Base-by-base conservation (phyloP, 2,797 vertebrate species). In the Pogonophryne albipinna region DNA sequence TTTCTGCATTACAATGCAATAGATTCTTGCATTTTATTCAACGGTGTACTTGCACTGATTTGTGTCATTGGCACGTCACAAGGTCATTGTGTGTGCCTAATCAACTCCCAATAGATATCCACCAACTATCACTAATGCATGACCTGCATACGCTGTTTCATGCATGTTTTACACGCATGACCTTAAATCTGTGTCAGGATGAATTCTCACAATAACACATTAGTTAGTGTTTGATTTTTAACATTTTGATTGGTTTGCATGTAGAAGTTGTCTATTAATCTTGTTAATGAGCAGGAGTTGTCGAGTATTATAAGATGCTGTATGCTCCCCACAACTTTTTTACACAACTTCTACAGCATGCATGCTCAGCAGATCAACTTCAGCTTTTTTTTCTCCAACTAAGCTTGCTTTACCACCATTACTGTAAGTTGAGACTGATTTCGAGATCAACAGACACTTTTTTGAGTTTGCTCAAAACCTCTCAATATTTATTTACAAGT, bases 81-180 rank as follows among this genome's bases (percentile, higher is more conserved):
- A 83, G 81, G 85, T 84, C 80, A 87, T 85, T 85, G 85, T 75
- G 55, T 82, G 66, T 76, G 49, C 76, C 68, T 65, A 75, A 77
- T 83, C 70, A 42, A 77, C 52, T 80, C 82, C 74, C 73, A 56
- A 68, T 47, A 51, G 84, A 74, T 71, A 27, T 62, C 62, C 58
- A 71, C 59, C 69, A 20, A 46, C 62, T 75, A 81, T 89, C 71
- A 82, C 79, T 87, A 85, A 88, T 88, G 71, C 62, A 86, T 87
- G 66, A 72, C 38, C 68, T 84, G 66, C 82, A 88, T 85, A 78
- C 89, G 85, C 51, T 66, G 67, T 87, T 88, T 76, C 82, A 87
- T 88, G 58, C 76, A 86, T 79, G 80, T 87, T 87, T 88, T 65
- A 83, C 80, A 44, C 56, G 38, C 58, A 12, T 69, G 42, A 55